Percentiles rank a stretch among this genome's conserved stretches.
Evolutionary conservation across 2,888 invertebrate genomes (phyloP).

Genomic region (Notodromas monacha): DNA sequence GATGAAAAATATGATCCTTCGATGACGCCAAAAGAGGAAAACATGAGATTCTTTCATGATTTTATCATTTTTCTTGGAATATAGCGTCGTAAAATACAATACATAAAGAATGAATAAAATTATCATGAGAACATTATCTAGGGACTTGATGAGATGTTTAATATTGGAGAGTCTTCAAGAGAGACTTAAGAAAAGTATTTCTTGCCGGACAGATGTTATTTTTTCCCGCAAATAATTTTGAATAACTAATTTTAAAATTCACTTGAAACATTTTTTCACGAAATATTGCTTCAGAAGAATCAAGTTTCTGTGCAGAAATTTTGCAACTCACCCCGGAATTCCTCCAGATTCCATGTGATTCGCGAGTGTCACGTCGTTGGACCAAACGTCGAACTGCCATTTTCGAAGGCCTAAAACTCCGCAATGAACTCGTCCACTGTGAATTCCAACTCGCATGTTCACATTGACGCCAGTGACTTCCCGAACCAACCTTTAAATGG

Average conservation of each 20-base stretch:
- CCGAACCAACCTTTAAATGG: slow-evolving; percentile 52
- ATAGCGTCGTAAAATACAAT: too few relatives aligned
- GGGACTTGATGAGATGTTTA: too few relatives aligned
- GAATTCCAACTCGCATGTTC: slow-evolving; percentile 71
- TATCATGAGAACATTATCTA: too few relatives aligned
- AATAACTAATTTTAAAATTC: too few relatives aligned
- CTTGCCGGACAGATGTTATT: not conserved
- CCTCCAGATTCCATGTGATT: slow-evolving; percentile 70
- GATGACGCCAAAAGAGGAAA: too few relatives aligned
- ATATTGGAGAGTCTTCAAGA: too few relatives aligned
- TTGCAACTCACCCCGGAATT: slow-evolving; percentile 35
- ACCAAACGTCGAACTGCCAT: slow-evolving; percentile 81
- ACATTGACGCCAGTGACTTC: slow-evolving; percentile 69
- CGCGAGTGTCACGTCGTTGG: slow-evolving; percentile 61
- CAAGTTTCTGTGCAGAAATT: not conserved
- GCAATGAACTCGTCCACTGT: slow-evolving; percentile 58
- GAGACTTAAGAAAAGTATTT: too few relatives aligned
- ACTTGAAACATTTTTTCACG: too few relatives aligned
- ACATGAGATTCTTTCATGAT: too few relatives aligned
- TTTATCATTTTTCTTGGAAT: too few relatives aligned
- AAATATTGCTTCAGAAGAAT: too few relatives aligned
- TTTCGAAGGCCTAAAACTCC: slow-evolving; percentile 61
- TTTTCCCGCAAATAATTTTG: slow-evolving; percentile 5
- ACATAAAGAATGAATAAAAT: not conserved
- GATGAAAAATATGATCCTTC: too few relatives aligned